Percentiles rank a stretch among this genome's conserved stretches.
These are phyloP conservation scores for Chloebia gouldiae DNA, from an alignment of 2,113 vertebrate genomes.

Conservation along the genomic window DNA sequence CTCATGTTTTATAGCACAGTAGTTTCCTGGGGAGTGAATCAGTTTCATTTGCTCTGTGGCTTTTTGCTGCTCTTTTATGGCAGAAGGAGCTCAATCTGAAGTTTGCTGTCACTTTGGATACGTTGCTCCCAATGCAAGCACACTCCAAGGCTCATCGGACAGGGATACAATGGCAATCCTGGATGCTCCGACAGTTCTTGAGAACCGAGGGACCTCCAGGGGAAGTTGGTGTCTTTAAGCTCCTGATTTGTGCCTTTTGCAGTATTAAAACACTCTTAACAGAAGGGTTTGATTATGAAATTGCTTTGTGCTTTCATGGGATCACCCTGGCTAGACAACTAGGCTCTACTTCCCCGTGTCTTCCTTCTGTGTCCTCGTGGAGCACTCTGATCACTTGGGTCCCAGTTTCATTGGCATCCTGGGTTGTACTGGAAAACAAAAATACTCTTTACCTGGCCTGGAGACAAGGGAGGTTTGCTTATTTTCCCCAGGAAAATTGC, in stretches of 20 bases:
- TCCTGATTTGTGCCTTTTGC: not conserved
- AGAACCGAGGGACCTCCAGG: not conserved
- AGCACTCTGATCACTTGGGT: not conserved
- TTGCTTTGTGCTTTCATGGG: not conserved
- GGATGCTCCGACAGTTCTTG: not conserved
- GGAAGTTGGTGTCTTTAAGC: not conserved
- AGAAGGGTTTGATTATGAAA: not conserved
- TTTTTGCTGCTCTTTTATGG: constrained; percentile 57
- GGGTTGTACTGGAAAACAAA: not conserved
- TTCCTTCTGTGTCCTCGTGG: not conserved
- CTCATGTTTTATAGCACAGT: not conserved
- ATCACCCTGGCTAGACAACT: not conserved
- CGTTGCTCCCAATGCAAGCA: fast-evolving
- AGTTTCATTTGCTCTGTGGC: constrained; percentile 37
- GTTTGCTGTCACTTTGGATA: not conserved
- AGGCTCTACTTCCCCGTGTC: not conserved
- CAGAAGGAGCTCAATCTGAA: not conserved
- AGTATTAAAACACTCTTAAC: not conserved
- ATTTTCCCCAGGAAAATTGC: not conserved
- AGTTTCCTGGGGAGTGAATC: not conserved
- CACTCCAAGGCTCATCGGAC: fast-evolving
- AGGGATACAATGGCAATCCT: not conserved
- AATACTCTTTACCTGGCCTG: not conserved
- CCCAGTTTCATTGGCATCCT: not conserved
- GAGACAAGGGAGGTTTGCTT: not conserved